Base-by-base conservation (phyloP, 1,140 invertebrate species). In the Drusus annulatus region DNA sequence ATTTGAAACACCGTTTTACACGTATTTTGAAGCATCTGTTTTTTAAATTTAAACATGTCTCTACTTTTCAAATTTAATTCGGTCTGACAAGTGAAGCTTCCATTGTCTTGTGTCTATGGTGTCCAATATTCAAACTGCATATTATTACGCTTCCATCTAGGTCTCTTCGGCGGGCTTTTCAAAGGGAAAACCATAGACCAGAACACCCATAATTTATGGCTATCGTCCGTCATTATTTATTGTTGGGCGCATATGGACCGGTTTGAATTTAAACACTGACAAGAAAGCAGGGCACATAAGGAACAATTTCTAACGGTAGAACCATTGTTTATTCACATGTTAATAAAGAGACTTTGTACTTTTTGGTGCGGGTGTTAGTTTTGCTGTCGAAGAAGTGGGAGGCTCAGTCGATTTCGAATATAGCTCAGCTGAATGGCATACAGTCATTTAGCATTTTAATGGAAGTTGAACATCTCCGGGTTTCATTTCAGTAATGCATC, bases 191-290 rank as follows among this genome's bases (percentile, higher is more conserved):
- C 31, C 36, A 51, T 19, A 69, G 15, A 50, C n/a, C 21, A 28
- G 21, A 65, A 51, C 16, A 51, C 65, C 65, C 6, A n/a, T 69
- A 69, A 69, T 69, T 69, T 69, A 69, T 69, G 31, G 31, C 65
- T 45, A 69, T 69, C 65, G 65, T 69, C 36, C 65, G 51, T 69
- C 65, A 69, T 69, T 69, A 69, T 69, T 69, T 69, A 69, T 69
- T 69, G 65, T 69, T 69, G 51, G 28, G 15, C 65, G 36, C 65
- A 69, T 19, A 69, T 69, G 65, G 65, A n/a, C 65, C n/a, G 65
- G 15, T 23, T 50, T 8, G 4, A 69, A 19, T 51, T 45, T 36
- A 69, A 50, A 19, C 17, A 69, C 17, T 68, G 5, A 45, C 5
- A 19, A 15, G 5, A 19, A 45, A 69, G 65, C 23, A 7, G 8